Evolutionary conservation across 1,140 invertebrate species (phyloP), one percentile per base, ranked within the genome.

Genomic region (Bombus huntii): DNA sequence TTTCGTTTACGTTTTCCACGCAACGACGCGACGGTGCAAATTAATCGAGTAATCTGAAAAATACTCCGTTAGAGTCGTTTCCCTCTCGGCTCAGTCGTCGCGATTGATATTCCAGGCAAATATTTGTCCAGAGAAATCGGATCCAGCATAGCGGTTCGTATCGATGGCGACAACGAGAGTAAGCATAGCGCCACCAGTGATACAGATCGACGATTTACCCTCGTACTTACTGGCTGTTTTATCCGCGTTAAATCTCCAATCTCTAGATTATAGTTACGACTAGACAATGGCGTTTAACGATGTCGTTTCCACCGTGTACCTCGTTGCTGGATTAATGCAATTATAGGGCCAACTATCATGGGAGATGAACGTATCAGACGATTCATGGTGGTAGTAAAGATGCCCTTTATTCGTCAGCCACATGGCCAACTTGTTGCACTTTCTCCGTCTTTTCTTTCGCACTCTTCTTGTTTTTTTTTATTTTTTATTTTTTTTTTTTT

Each of bases 211-310:
- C 57, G 39, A 75, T 65, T 75, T 72, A 77, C 79, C 59, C 75
- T 18, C 28, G 22, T 74, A 42, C 80, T 89, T 86, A 87, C 82
- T 72, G 71, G 57, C 78, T 83, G 74, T 83, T 87, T 88, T 88
- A 90, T 87, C 87, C 78, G 59, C 73, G 75, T 76, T 87, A 83
- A 87, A 86, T 89, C 83, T 87, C 53, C 66, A 79, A 87, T 88
- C 76, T 70, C 62, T n/a, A n/a, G 75, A 37, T 44, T 62, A 59
- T 25, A 47, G 82, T 53, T 68, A 75, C 71, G 62, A 39, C 42
- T 66, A 70, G 37, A 22, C 34, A 13, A 5, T 39, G 28, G 44
- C 53, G 57, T 47, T 91, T 91, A 86, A 88, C 84, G 86, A 83
- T 76, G 81, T 88, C 89, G 81, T 88, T 89, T 76, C 68, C 18